A percentile compares a stretch with the other conserved stretches of the same genome.
phyloP scores from a whole-genome alignment of 2,797 vertebrate species.

The Enteromius treurensis region DNA sequence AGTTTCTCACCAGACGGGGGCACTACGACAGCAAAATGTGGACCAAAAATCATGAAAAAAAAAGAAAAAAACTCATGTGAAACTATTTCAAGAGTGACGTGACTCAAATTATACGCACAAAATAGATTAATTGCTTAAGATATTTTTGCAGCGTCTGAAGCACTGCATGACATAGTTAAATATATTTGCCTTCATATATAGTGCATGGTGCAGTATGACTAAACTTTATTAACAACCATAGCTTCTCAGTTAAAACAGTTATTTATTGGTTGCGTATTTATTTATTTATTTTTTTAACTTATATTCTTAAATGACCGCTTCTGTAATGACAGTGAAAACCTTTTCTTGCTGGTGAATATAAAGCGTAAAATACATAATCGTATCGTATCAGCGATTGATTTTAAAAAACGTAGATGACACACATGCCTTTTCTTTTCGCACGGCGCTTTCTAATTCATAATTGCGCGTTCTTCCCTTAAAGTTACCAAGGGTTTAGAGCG shows the following conservation, averaged over 20 bases:
- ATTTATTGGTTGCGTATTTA: not conserved
- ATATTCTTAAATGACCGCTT: not conserved
- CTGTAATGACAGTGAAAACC: not conserved
- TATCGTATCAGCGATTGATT: not conserved
- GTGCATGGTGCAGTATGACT: not conserved
- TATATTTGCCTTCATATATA: not conserved
- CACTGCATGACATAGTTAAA: not conserved
- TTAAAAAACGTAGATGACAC: not conserved
- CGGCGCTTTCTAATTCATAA: slow-evolving; percentile 17
- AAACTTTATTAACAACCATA: not conserved
- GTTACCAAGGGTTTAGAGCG: slow-evolving; percentile 17
- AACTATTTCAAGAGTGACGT: slow-evolving; percentile 21
- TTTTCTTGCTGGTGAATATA: not conserved
- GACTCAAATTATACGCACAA: slow-evolving; percentile 17
- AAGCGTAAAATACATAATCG: not conserved
- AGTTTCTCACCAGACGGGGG: slow-evolving; percentile 62
- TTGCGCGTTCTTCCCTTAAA: slow-evolving; percentile 5
- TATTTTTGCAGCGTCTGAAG: not conserved
- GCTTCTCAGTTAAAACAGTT: not conserved
- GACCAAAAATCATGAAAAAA: not conserved
- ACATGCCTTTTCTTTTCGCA: not conserved
- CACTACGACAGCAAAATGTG: slow-evolving; percentile 60
- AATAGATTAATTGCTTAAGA: not conserved
- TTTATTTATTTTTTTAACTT: not conserved
- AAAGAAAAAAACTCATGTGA: slow-evolving; percentile 14